These are phyloP conservation scores for Scolopax mira DNA, from an alignment of 2,113 vertebrate genomes.

Conservation along the genomic window DNA sequence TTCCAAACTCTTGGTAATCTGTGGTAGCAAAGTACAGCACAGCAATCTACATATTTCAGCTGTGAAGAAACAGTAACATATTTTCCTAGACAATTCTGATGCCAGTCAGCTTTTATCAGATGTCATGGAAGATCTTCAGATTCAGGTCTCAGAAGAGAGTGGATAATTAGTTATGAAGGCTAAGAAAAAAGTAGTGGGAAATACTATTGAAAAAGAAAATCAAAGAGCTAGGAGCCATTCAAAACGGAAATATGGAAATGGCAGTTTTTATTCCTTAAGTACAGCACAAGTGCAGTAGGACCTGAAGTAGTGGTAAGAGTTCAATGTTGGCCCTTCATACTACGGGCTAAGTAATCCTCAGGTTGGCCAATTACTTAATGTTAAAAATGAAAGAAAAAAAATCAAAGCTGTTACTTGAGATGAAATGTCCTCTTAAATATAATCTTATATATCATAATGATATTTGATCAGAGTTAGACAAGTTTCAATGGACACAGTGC, in stretches of 20 bases:
- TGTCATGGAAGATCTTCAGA: not conserved
- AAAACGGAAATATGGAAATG: not conserved
- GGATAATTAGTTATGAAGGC: not conserved
- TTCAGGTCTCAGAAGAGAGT: not conserved
- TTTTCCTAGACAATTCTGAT: not conserved
- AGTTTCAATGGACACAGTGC: not conserved
- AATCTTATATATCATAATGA: no score
- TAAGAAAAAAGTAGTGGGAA: not conserved
- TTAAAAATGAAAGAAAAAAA: not conserved
- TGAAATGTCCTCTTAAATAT: not conserved
- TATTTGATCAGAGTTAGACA: not conserved
- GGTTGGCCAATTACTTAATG: not conserved
- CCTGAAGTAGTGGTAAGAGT: not conserved
- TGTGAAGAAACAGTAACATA: not conserved
- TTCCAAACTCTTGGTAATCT: not conserved
- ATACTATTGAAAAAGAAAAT: not conserved
- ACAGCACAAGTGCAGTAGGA: not conserved
- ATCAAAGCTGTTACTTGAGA: not conserved
- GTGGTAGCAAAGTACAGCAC: not conserved
- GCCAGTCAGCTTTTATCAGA: not conserved
- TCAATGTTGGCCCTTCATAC: not conserved
- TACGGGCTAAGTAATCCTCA: not conserved
- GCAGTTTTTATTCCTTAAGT: not conserved
- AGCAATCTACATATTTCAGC: not conserved
- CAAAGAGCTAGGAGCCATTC: not conserved